Evolutionary conservation across 2,888 invertebrate species (phyloP), one percentile per base, ranked within the genome.

Genomic region (Zhuqinia jingwanae): DNA sequence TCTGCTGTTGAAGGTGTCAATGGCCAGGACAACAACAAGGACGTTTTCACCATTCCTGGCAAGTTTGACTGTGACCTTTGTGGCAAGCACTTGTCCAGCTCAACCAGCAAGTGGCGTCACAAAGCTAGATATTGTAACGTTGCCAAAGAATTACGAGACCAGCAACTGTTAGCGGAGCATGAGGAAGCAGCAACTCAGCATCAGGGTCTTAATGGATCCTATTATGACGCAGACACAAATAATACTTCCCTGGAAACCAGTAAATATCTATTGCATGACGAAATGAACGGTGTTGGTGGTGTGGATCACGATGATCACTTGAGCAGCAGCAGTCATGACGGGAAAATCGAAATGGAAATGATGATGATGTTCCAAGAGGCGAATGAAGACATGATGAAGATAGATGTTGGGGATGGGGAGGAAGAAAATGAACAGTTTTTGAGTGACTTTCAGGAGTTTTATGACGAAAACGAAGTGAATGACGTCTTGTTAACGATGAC

Each of bases 91-190:
- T 42, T 68, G n/a, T 42, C 42, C 68, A 42, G 42, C 42, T 68
- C 68, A 1, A 42, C 42, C 2, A 68, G 68, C 42, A 68, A 42
- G 42, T 68, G 68, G 68, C 36, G 68, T 2, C 68, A 68, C 15
- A 68, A 68, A n/a, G n/a, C n/a, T n/a, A n/a, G n/a, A 8, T 68
- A 68, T 42, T 68, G 68, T 20, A 42, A 42, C 6, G 68, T 68
- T 20, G 17, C 42, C 2, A n/a, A n/a, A n/a, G n/a, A n/a, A n/a
- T n/a, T n/a, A n/a, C n/a, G n/a, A n/a, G n/a, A n/a, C n/a, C n/a
- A n/a, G n/a, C n/a, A n/a, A n/a, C n/a, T n/a, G n/a, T n/a, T n/a
- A n/a, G n/a, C n/a, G n/a, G n/a, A n/a, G n/a, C n/a, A n/a, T n/a
- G n/a, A n/a, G n/a, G n/a, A n/a, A n/a, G n/a, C n/a, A n/a, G n/a